Conservation (phyloP, 30 jellyfish, hydroid and myxozoan species). For the Cassiopea xamachana region DNA sequence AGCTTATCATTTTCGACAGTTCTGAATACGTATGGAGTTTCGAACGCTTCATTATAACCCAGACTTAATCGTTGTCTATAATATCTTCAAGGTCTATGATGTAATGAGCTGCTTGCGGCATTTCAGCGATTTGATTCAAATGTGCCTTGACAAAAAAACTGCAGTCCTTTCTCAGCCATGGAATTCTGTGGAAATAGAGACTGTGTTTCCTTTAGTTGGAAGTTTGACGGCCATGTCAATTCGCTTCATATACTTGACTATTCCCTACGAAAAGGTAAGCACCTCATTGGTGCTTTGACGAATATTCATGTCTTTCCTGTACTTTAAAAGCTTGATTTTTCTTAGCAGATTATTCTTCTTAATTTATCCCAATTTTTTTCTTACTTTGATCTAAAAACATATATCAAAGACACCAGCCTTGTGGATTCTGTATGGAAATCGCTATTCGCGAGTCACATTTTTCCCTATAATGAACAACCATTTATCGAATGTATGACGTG, state of each 20-base stretch:
- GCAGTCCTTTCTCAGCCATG: slow-evolving; percentile 4
- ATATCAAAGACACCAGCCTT: no score
- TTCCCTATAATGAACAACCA: no score
- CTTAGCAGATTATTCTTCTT: no score
- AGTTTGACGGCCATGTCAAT: slow-evolving; percentile 35
- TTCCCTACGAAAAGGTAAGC: slow-evolving; percentile 68
- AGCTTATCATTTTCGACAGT: not conserved
- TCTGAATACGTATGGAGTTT: not conserved
- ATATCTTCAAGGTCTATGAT: slow-evolving; percentile 53
- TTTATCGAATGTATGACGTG: no score
- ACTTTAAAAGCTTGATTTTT: no score
- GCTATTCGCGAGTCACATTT: no score
- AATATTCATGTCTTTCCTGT: not conserved
- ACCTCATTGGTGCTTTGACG: not conserved
- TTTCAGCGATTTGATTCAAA: slow-evolving; percentile 42
- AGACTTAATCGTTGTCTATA: not conserved
- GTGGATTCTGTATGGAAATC: no score
- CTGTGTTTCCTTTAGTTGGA: slow-evolving; percentile 17
- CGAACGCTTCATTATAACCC: not conserved
- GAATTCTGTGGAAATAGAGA: slow-evolving; percentile 24
- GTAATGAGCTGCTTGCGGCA: slow-evolving; percentile 67
- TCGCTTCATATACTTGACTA: slow-evolving; percentile 53
- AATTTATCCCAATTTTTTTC: no score
- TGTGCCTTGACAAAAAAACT: slow-evolving; percentile 25
- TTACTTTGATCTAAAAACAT: no score